Evolutionary conservation across 2,113 vertebrate genomes (phyloP).

Genomic region (Syrrhaptes paradoxus): DNA sequence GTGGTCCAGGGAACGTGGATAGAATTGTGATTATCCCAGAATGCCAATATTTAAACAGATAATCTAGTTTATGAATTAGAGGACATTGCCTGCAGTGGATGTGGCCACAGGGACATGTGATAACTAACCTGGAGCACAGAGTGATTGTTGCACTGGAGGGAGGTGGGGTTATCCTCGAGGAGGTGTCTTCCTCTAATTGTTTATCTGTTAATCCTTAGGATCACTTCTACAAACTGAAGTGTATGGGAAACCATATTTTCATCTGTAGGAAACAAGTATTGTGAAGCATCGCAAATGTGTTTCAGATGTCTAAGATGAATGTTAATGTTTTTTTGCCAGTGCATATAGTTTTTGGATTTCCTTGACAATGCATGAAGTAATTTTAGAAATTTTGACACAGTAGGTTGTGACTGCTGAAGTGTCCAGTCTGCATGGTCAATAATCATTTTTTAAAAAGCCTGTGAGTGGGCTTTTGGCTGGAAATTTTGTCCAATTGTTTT

Average conservation of each 20-base stretch:
- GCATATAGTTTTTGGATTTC: not conserved
- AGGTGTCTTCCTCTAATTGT: not conserved
- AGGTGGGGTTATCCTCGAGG: not conserved
- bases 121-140: not conserved
- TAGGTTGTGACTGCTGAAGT: not conserved
- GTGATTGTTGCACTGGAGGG: not conserved
- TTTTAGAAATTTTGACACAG: not conserved
- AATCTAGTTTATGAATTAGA: not conserved
- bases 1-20: not conserved
- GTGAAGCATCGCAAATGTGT: not conserved
- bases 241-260: not conserved
- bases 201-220: not conserved
- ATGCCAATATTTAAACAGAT: not conserved
- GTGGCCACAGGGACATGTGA: not conserved
- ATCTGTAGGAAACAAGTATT: not conserved
- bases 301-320: not conserved
- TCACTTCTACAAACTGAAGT: not conserved
- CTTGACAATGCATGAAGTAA: not conserved
- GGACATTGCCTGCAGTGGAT: not conserved
- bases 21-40: not conserved
- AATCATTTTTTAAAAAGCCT: not conserved
- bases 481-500: not conserved
- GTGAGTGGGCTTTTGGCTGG: not conserved
- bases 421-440: not conserved
- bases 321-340: not conserved